These are phyloP conservation scores for Parapristionchus giblindavisi DNA, from an alignment of 2,888 invertebrate species.

Conservation along the genomic window DNA sequence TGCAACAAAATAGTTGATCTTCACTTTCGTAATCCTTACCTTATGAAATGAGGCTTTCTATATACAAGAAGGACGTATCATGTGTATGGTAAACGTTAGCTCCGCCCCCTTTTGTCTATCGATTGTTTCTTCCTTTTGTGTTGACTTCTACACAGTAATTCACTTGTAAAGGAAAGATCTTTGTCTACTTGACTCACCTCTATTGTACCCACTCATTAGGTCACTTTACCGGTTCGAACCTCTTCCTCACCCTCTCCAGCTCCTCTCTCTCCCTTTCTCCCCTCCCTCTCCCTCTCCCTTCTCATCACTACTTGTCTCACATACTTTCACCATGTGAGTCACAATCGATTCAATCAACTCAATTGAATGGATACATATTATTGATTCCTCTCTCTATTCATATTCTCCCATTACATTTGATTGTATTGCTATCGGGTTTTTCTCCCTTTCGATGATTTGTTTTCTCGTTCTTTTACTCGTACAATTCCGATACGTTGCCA, in stretches of 20 bases:
- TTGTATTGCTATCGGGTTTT: not conserved
- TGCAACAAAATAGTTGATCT: too few relatives aligned
- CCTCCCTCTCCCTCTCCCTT: constrained; percentile 10
- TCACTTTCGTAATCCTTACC: not conserved
- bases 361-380: not conserved
- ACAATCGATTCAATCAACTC: not conserved
- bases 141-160: too few relatives aligned
- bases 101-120: too few relatives aligned
- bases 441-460: not conserved
- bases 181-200: constrained; percentile 14
- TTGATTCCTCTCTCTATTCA: not conserved
- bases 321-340: not conserved
- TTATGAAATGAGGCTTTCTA: not conserved
- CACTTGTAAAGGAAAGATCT: too few relatives aligned
- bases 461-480: not conserved
- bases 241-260: not conserved
- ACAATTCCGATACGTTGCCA: not conserved
- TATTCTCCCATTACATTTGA: not conserved
- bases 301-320: constrained; percentile 6
- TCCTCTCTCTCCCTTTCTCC: constrained; percentile 5
- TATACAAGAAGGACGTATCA: not conserved
- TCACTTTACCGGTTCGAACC: constrained; percentile 39
- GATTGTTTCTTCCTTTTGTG: too few relatives aligned
- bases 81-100: not conserved
- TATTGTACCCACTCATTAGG: constrained; percentile 3